Evolutionary conservation across 2,888 invertebrate species (phyloP).

Genomic region (Philhelius pedissequus): DNA sequence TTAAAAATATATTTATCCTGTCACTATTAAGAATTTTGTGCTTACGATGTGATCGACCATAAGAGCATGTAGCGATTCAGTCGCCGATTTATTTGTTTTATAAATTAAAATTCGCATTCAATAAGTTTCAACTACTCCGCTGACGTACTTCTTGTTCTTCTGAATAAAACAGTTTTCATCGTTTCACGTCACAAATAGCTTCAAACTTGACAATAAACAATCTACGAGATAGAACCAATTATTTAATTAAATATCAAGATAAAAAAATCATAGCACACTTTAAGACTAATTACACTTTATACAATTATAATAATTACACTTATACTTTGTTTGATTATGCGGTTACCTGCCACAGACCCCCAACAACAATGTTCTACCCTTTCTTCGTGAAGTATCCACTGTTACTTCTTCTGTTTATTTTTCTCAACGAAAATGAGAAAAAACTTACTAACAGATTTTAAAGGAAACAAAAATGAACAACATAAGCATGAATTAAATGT

Average conservation of each 20-base stretch:
- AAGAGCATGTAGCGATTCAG: too few relatives aligned
- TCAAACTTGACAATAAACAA: neutral
- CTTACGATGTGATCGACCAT: too few relatives aligned
- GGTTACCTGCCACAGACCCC: neutral
- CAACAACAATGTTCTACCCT: neutral
- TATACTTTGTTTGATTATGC: neutral
- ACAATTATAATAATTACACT: too few relatives aligned
- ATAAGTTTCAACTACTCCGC: too few relatives aligned
- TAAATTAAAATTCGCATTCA: too few relatives aligned
- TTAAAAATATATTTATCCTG: too few relatives aligned
- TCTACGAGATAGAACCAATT: neutral
- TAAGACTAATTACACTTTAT: slow-evolving; percentile 45
- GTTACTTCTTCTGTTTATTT: neutral
- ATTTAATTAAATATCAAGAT: slow-evolving; percentile 41
- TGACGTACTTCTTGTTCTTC: too few relatives aligned
- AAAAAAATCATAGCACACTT: slow-evolving; percentile 49
- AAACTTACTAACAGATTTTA: neutral
- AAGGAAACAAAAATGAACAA: neutral
- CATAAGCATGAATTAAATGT: slow-evolving; percentile 39
- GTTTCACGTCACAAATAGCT: neutral
- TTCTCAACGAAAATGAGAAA: neutral
- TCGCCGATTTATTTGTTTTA: too few relatives aligned
- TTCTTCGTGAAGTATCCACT: neutral
- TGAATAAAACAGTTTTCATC: too few relatives aligned
- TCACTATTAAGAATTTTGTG: too few relatives aligned